Base-by-base conservation (phyloP, 2,113 vertebrate genomes). In the Rhinopomastus cyanomelas region DNA sequence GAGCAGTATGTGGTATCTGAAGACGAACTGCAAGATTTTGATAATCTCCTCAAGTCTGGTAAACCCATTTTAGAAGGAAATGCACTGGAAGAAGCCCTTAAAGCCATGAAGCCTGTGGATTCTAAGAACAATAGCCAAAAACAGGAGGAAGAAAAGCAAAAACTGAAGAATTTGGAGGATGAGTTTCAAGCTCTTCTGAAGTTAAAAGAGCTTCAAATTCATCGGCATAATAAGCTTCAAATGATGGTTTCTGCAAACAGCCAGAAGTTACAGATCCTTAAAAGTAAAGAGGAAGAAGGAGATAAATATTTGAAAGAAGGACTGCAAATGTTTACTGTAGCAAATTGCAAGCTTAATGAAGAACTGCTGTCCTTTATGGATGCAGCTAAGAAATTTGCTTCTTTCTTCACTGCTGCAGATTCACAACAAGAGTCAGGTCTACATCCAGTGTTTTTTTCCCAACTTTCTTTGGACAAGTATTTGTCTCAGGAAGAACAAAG, bases 401-500 rank as follows among this genome's bases (percentile, higher is more conserved):
- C 95, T n/a, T 96, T 97, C 78, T 97, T 98, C 49, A 82, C 92
- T 19, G 78, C 65, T 81, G 85, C 96, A 49, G 52, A 81, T 72
- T 55, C 90, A 55, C 94, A 93, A 29, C 83, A 77, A 56, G 55
- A 67, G 2, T 48, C 68, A 5, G 39, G 55, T 64, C 42, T 36
- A 20, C 90, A 82, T 3, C 53, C 94, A 25, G 92, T 97, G 55
- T 97, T 99, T 86, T 95, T 98, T 57, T 98, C 98, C 57, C 98
- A 98, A 12, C 91, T 98, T 81, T 67, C 97, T 64, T 94, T 99
- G 96, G 97, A 98, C 84, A 95, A 96, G 4, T 99, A 98, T 66
- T 95, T 99, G 37, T 95, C 96, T n/a, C 97, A 97, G 55, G 98
- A 99, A 94, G 98, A 98, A 49, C 94, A 97, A 83, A 98, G 96